These are phyloP conservation scores for Pedetes capensis DNA, from an alignment of 2,113 vertebrate genomes.

Conservation along the genomic window DNA sequence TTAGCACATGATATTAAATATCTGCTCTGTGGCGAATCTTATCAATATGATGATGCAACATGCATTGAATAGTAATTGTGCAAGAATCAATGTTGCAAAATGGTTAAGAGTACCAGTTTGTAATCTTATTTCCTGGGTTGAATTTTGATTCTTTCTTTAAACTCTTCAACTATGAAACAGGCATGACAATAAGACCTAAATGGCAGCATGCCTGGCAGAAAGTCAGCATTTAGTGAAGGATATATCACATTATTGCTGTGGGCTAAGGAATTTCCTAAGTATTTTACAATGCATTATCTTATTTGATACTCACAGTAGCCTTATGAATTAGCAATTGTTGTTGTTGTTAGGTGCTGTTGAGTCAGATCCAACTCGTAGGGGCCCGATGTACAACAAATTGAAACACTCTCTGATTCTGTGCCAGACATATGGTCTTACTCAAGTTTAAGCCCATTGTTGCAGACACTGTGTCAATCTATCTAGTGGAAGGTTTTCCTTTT, in stretches of 20 bases:
- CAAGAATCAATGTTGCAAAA: not conserved
- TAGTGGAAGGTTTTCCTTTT: too few relatives aligned
- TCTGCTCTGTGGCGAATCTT: not conserved
- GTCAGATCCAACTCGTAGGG: too few relatives aligned
- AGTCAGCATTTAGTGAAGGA: not conserved
- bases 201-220: not conserved
- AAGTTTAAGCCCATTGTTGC: too few relatives aligned
- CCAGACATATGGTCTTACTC: too few relatives aligned
- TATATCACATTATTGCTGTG: not conserved
- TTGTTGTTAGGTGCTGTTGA: too few relatives aligned
- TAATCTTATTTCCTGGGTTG: not conserved
- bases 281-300: not conserved
- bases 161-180: not conserved
- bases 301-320: not conserved
- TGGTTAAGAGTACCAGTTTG: not conserved
- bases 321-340: not conserved
- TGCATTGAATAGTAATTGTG: not conserved
- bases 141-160: conserved; percentile 14
- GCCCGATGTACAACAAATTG: too few relatives aligned
- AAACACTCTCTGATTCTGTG: too few relatives aligned
- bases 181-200: not conserved
- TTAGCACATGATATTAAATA: not conserved
- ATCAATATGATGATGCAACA: not conserved
- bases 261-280: not conserved
- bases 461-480: too few relatives aligned